Conservation (phyloP, 92 coral and sea anemone species). For the Epizoanthus ramosus region DNA sequence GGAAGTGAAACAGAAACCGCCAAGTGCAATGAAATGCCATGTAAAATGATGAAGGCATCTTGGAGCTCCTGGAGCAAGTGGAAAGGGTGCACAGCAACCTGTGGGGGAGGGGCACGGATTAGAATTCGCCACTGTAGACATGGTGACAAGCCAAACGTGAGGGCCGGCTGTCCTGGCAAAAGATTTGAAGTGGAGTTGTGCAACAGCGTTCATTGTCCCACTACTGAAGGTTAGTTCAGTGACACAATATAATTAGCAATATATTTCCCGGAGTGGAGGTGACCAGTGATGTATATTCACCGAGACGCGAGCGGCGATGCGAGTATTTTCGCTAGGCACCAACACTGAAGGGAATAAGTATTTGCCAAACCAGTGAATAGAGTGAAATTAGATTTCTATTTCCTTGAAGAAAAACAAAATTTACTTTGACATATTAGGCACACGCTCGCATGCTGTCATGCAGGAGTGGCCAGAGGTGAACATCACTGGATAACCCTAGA, state of each 20-base stretch:
- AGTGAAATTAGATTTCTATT: no score
- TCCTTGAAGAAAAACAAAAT: no score
- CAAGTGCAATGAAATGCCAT: constrained; percentile 59
- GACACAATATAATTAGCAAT: neutral
- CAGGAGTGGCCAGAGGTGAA: no score
- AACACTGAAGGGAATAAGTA: no score
- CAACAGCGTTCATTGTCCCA: constrained; percentile 47
- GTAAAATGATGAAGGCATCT: constrained; percentile 53
- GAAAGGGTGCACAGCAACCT: constrained; percentile 74
- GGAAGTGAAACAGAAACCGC: constrained; percentile 61
- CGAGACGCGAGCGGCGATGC: no score
- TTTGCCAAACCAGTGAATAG: no score
- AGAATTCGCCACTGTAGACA: constrained; percentile 72
- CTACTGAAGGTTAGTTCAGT: constrained; percentile 42
- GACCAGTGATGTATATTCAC: no score
- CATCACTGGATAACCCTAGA: no score
- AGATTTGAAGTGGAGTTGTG: constrained; percentile 65
- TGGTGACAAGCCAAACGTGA: constrained; percentile 16
- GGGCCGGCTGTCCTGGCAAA: constrained; percentile 65
- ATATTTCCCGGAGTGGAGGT: neutral
- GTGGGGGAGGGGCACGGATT: constrained; percentile 78
- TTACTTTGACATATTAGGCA: no score
- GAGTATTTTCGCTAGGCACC: no score
- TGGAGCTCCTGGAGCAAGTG: constrained; percentile 83
- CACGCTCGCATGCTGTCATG: no score